phyloP scores from a whole-genome alignment of 2,888 invertebrate species.

The Lasioglossum malachurum region DNA sequence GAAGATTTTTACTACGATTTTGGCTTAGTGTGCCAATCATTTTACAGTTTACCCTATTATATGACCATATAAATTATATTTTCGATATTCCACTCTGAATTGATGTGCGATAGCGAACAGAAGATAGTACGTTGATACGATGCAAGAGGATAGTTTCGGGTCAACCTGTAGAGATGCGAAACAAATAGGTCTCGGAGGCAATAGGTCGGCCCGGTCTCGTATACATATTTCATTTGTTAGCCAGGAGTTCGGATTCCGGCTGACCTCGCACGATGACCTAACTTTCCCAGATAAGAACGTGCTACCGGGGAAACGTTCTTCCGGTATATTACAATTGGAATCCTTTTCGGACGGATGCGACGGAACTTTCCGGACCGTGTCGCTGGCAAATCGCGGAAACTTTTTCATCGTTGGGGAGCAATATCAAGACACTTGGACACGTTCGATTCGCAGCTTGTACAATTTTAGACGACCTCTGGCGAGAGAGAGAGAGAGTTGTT shows the following conservation, averaged over 20 bases:
- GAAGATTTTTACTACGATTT: too few relatives aligned
- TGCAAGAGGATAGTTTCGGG: not conserved
- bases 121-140: not conserved
- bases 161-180: not conserved
- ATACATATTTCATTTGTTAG: conserved; percentile 10
- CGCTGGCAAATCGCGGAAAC: not conserved
- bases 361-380: not conserved
- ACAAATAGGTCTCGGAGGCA: not conserved
- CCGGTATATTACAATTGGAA: not conserved
- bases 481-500: conserved; percentile 1
- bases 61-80: too few relatives aligned
- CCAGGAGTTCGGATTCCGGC: not conserved
- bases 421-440: not conserved
- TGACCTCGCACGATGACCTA: not conserved
- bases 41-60: too few relatives aligned
- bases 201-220: not conserved
- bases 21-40: too few relatives aligned
- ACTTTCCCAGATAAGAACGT: not conserved
- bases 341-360: not conserved
- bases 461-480: conserved; percentile 3
- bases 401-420: not conserved
- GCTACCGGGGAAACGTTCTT: too few relatives aligned
- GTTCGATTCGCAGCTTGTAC: not conserved
- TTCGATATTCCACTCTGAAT: too few relatives aligned
- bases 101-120: not conserved